These are phyloP conservation scores for Ctenicera cuprea DNA, from an alignment of 2,888 invertebrate species.

Conservation along the genomic window DNA sequence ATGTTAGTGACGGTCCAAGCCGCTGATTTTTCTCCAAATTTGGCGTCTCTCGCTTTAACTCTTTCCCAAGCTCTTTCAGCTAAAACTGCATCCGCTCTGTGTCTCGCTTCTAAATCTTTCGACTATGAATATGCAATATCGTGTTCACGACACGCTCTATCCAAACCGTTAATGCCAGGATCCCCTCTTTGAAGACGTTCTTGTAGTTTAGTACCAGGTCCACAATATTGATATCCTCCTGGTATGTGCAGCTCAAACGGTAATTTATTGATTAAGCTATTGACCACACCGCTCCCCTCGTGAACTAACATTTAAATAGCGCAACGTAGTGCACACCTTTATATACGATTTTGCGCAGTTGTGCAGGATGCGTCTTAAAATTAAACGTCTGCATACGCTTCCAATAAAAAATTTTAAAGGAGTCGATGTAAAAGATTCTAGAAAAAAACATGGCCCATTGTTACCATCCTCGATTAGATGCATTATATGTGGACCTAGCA, in stretches of 20 bases:
- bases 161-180: conserved; percentile 62
- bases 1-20: conserved; percentile 58
- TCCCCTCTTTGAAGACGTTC: too few relatives aligned
- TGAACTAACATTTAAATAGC: conserved; percentile 57
- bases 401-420: too few relatives aligned
- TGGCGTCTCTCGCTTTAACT: conserved; percentile 56
- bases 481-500: conserved; percentile 1
- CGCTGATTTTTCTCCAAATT: conserved; percentile 45
- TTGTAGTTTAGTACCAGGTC: too few relatives aligned
- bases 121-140: conserved; percentile 63
- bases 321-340: conserved; percentile 56
- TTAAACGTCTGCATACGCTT: too few relatives aligned
- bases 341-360: neutral
- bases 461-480: neutral
- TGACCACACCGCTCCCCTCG: conserved; percentile 52
- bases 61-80: conserved; percentile 59
- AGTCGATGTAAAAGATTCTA: neutral
- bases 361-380: neutral
- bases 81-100: conserved; percentile 63
- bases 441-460: neutral
- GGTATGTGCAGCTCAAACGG: conserved; percentile 58
- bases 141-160: conserved; percentile 64
- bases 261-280: conserved; percentile 55
- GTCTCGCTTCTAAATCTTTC: conserved; percentile 57
- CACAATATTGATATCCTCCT: too few relatives aligned